These are phyloP conservation scores for Epirrhoe alternata DNA, from an alignment of 2,888 invertebrate genomes.

Conservation along the genomic window DNA sequence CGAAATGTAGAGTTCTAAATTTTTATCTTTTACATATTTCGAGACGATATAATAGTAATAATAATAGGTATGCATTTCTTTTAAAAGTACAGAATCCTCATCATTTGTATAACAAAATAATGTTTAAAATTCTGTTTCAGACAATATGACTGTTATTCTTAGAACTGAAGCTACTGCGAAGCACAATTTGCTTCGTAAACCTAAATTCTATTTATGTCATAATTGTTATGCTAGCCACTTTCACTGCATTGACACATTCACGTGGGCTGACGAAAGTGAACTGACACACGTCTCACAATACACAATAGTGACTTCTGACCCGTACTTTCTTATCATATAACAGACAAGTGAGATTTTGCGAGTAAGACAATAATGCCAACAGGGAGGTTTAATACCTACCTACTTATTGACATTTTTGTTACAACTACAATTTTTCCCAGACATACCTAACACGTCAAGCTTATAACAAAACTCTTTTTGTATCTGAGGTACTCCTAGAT, in stretches of 20 bases:
- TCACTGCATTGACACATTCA: constrained; percentile 58
- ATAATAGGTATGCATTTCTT: too few relatives aligned
- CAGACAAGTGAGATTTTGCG: background rate
- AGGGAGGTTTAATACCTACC: too few relatives aligned
- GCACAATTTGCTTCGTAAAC: background rate
- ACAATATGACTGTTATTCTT: background rate
- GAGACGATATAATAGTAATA: constrained; percentile 2
- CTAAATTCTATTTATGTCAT: background rate
- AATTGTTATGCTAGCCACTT: constrained; percentile 36
- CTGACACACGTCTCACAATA: constrained; percentile 64
- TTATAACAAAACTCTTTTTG: too few relatives aligned
- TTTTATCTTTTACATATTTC: constrained; percentile 24
- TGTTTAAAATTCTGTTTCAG: too few relatives aligned
- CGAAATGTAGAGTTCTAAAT: background rate
- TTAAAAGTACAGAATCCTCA: too few relatives aligned
- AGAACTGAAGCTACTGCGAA: background rate
- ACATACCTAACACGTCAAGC: too few relatives aligned
- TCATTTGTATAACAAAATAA: too few relatives aligned
- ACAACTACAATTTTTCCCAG: too few relatives aligned
- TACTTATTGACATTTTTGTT: too few relatives aligned
- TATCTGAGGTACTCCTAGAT: too few relatives aligned
- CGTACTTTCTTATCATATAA: constrained; percentile 50
- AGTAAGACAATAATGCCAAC: too few relatives aligned
- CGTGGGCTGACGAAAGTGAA: constrained; percentile 69
- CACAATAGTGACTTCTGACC: constrained; percentile 66